These are phyloP conservation scores for Conus canariensis DNA, from an alignment of 2,888 invertebrate species.

Conservation along the genomic window DNA sequence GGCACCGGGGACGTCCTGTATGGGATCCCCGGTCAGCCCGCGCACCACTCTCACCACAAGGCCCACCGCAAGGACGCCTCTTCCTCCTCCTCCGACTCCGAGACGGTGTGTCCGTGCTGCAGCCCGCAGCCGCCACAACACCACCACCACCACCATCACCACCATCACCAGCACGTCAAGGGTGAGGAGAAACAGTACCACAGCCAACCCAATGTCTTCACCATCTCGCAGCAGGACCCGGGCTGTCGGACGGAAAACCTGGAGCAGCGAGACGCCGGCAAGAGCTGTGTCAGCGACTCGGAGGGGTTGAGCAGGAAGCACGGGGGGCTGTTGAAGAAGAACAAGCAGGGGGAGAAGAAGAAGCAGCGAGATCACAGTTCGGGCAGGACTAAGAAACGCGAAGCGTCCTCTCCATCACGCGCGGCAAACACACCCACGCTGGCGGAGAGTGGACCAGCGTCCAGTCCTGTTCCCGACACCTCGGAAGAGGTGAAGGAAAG, in stretches of 20 bases:
- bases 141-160: background rate
- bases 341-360: conserved; percentile 8
- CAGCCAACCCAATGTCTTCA: conserved; percentile 33
- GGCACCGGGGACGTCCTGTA: background rate
- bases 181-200: conserved; percentile 17
- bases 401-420: background rate
- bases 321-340: conserved; percentile 12
- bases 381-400: background rate
- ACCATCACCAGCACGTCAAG: background rate
- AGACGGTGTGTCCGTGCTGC: conserved; percentile 23
- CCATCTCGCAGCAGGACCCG: background rate
- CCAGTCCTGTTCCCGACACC: background rate
- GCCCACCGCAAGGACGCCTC: conserved; percentile 44
- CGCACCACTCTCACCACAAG: background rate
- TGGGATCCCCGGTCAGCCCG: background rate
- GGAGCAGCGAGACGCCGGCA: background rate
- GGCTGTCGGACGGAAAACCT: background rate
- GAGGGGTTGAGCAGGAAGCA: conserved; percentile 18
- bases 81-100: conserved; percentile 17
- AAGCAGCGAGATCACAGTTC: conserved; percentile 8
- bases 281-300: conserved; percentile 22
- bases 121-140: conserved; percentile 2
- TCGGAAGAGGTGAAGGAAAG: background rate
- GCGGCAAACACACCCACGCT: background rate
- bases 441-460: background rate